Evolutionary conservation across 35 echinoderm and acorn worm genomes (phyloP), one percentile per base, ranked within the genome.

Genomic region (Lytechinus variegatus): DNA sequence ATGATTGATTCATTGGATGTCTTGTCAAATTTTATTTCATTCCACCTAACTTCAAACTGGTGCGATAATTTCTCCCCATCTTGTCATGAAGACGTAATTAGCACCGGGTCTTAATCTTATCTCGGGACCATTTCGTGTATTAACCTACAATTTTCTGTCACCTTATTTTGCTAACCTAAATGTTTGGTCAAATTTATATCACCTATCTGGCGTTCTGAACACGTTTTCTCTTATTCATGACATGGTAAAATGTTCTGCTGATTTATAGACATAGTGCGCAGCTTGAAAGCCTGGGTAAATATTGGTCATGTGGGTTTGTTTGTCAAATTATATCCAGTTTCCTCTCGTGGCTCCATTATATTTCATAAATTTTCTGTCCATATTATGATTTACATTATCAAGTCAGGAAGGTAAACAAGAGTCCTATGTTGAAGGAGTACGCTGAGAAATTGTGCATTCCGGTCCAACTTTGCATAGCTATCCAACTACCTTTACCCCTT

Each of bases 251-350:
- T 79, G 66, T 79, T n/a, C 19, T 79, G 66, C 19, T 79, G 66
- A 79, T n/a, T 79, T 79, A 79, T 79, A 24, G 66, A 16, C 66
- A 79, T 24, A n/a, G 66, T n/a, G n/a, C 66, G n/a, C 66, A 24
- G 14, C 21, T 79, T 79, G 66, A 79, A 79, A 79, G 66, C 19
- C 66, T n/a, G 19, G 66, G 24, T 7, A 79, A 79, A 79, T 79
- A 79, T 79, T 79, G 66, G 66, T 79, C 66, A 79, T 79, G 66
- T 79, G n/a, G 66, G 16, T 79, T 79, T 79, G 66, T 79, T 79
- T 79, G 66, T 79, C 14, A 79, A 79, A 79, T 79, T 79, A 79
- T 79, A 79, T 79, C 66, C 66, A 79, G 66, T 79, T 79, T 79
- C 66, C 66, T 24, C 3, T 79, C 19, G 66, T 79, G 66, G 21